These are phyloP conservation scores for Puma concolor DNA, from an alignment of 2,113 vertebrate species.

Conservation along the genomic window DNA sequence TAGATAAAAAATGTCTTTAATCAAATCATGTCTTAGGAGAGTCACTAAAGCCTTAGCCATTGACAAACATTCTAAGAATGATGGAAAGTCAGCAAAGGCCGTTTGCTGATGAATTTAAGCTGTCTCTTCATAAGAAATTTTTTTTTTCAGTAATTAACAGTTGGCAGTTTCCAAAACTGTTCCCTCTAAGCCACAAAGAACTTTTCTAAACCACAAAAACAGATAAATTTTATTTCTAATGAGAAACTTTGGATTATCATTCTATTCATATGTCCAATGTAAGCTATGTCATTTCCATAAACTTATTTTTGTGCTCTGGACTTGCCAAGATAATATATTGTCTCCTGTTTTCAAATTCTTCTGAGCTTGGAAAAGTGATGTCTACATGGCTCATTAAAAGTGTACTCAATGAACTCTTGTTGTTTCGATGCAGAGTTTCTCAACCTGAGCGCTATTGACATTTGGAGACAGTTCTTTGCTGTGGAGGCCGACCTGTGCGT, in stretches of 20 bases:
- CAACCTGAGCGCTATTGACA: not conserved
- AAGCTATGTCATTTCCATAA: conserved; percentile 84
- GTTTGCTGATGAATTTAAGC: conserved; percentile 67
- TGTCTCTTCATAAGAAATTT: conserved; percentile 34
- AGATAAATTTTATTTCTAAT: conserved; percentile 57
- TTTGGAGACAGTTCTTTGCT: not conserved
- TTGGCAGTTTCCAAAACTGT: conserved; percentile 58
- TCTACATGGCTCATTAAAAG: conserved; percentile 47
- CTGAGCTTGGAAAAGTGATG: conserved; percentile 64
- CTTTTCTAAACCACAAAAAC: conserved; percentile 35
- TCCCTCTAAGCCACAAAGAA: conserved; percentile 60
- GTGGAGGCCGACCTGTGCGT: not conserved
- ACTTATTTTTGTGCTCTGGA: conserved; percentile 62
- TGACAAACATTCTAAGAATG: conserved; percentile 66
- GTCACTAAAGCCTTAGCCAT: conserved; percentile 59
- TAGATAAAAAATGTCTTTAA: conserved; percentile 59
- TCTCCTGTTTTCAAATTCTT: conserved; percentile 72
- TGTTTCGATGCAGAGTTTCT: not conserved
- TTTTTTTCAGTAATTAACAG: conserved; percentile 65
- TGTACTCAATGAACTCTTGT: not conserved
- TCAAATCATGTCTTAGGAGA: conserved; percentile 64
- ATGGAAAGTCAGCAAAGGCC: conserved; percentile 64
- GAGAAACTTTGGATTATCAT: conserved; percentile 75
- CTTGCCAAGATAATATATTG: conserved; percentile 71
- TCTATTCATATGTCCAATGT: conserved; percentile 62